Evolutionary conservation across 2,113 vertebrate species (phyloP).

Genomic region (Mormyrus iriodes): DNA sequence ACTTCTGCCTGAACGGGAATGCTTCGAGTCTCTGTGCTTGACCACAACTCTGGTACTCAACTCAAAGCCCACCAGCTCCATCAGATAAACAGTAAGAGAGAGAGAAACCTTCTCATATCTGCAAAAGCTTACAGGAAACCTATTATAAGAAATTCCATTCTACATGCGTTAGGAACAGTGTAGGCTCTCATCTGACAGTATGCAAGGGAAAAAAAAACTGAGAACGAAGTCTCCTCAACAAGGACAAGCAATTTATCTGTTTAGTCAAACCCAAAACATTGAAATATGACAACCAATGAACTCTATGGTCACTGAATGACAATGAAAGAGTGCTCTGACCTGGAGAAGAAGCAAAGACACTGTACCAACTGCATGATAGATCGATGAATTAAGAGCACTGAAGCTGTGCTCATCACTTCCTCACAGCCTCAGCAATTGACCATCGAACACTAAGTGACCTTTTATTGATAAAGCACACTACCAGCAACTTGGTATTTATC

Average conservation of each 20-base stretch:
- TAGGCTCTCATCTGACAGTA: neutral
- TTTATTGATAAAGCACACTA: slow-evolving; percentile 48
- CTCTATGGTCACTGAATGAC: slow-evolving; percentile 10
- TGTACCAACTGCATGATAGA: slow-evolving; percentile 41
- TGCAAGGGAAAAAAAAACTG: neutral
- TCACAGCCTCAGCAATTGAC: slow-evolving; percentile 40
- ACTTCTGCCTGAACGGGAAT: slow-evolving; percentile 60
- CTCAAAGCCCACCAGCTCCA: neutral
- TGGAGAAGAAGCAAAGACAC: slow-evolving; percentile 42
- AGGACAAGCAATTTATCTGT: neutral
- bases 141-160: neutral
- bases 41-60: slow-evolving; percentile 16
- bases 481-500: slow-evolving; percentile 54
- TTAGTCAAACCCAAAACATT: neutral
- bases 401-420: slow-evolving; percentile 41
- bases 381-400: slow-evolving; percentile 46
- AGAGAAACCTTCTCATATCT: neutral
- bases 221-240: neutral
- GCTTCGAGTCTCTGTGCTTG: slow-evolving; percentile 56
- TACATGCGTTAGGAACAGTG: neutral
- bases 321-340: slow-evolving; percentile 42
- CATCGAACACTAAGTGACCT: slow-evolving; percentile 48
- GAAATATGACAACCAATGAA: slow-evolving; percentile 5
- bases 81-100: neutral
- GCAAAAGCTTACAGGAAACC: neutral